Base-by-base conservation (phyloP, 1,140 invertebrate genomes). In the Plectus sambesii region DNA sequence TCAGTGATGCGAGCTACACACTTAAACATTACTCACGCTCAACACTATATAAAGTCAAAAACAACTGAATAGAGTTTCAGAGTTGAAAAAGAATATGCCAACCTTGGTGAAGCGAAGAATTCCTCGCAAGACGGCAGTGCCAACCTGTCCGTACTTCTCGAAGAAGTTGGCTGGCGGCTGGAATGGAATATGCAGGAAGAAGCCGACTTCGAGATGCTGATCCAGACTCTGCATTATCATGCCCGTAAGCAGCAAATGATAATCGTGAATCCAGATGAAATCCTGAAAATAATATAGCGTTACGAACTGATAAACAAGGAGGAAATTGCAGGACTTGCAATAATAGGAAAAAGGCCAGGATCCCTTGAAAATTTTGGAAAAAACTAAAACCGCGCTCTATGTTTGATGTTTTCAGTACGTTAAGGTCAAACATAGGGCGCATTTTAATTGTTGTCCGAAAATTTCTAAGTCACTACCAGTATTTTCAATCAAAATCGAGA, bases 221-320 rank as follows among this genome's bases (percentile, higher is more conserved):
- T 67, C 64, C 25, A 67, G 45, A n/a, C 37, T 47, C 39, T 68
- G 63, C 66, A 67, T 67, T 12, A 67, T 68, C 53, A 62, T 56
- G 25, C 64, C 64, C 6, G 59, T 62, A 20, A 67, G 45, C 64
- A 67, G 64, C n/a, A 67, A 49, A 55, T 61, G 63, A 39, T 67
- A 67, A 42, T 67, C 64, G 41, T 67, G 64, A 42, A 67, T 67
- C 64, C 64, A 67, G 30, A 67, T 69, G 42, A 67, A 67, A 41
- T 67, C 64, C 26, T 60, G 24, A 59, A 42, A 58, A 6, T 45
- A 40, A 19, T 3, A 3, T 25, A 1, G 50, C 8, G 53, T 26
- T n/a, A n/a, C n/a, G n/a, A n/a, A n/a, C n/a, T n/a, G n/a, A n/a
- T n/a, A n/a, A n/a, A n/a, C n/a, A n/a, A n/a, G n/a, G n/a, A n/a